Conservation (phyloP, 2,888 invertebrate genomes). For the Acleris laterana region DNA sequence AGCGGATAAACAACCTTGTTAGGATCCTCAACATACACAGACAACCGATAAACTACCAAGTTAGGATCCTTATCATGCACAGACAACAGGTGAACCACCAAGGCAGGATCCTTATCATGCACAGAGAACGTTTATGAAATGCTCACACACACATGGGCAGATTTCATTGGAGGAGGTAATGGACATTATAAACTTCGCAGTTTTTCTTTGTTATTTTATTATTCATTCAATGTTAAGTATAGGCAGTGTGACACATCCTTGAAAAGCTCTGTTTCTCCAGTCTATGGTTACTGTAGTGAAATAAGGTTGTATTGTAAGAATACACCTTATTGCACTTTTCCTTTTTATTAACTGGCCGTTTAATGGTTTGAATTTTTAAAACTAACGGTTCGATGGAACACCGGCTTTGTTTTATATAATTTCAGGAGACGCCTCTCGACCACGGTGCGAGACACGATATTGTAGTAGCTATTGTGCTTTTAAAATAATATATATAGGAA, state of each 20-base stretch:
- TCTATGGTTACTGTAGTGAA: too few relatives aligned
- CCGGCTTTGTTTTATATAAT: too few relatives aligned
- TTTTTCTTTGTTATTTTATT: constrained; percentile 9
- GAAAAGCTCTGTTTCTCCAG: constrained; percentile 14
- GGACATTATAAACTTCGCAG: constrained; percentile 6
- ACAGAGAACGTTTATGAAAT: constrained; percentile 13
- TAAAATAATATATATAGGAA: too few relatives aligned
- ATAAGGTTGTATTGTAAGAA: too few relatives aligned
- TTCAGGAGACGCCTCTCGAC: too few relatives aligned
- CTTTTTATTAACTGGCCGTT: too few relatives aligned
- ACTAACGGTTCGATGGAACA: too few relatives aligned
- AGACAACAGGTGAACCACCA: constrained; percentile 6
- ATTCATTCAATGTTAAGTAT: constrained; percentile 7
- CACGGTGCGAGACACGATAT: too few relatives aligned
- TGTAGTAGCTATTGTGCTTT: too few relatives aligned
- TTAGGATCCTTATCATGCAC: constrained; percentile 14
- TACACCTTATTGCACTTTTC: too few relatives aligned
- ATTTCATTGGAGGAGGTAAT: constrained; percentile 7
- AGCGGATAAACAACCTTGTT: constrained; percentile 8
- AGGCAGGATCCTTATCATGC: constrained; percentile 7
- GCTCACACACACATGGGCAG: constrained; percentile 15
- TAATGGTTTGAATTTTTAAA: too few relatives aligned
- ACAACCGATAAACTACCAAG: constrained; percentile 6
- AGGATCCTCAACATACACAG: constrained; percentile 12
- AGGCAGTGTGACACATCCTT: constrained; percentile 7